These are phyloP conservation scores for Linnaemya tessellans DNA, from an alignment of 2,888 invertebrate genomes.

Conservation along the genomic window DNA sequence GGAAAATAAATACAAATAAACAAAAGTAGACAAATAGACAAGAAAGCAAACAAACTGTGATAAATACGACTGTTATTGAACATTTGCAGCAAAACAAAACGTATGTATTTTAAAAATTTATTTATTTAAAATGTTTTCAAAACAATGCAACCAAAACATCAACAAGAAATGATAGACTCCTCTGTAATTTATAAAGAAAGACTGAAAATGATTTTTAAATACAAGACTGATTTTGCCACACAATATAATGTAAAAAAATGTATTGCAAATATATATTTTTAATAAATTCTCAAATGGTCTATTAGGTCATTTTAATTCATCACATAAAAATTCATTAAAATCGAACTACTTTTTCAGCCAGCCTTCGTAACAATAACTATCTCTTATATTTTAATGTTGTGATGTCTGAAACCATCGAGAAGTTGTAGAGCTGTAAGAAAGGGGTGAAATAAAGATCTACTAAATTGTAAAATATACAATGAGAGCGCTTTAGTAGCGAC, in stretches of 20 bases:
- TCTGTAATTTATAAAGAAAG: not conserved
- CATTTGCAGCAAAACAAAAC: constrained; percentile 30
- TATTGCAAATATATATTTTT: too few species aligned
- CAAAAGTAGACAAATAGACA: constrained; percentile 31
- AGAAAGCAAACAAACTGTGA: constrained; percentile 2
- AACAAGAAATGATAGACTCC: not conserved
- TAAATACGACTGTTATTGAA: constrained; percentile 7
- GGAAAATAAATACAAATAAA: constrained; percentile 19
- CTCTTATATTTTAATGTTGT: not conserved
- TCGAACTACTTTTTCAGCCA: not conserved
- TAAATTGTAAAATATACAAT: constrained; percentile 7
- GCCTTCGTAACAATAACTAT: not conserved
- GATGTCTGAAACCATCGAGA: not conserved
- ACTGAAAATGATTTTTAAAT: not conserved
- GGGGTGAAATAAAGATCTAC: not conserved
- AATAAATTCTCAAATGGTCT: too few species aligned
- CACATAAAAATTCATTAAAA: not conserved
- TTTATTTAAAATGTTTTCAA: constrained; percentile 9
- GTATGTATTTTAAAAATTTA: constrained; percentile 42
- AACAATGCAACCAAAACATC: not conserved
- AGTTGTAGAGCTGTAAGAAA: not conserved
- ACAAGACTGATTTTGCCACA: not conserved
- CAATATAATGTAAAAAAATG: too few species aligned
- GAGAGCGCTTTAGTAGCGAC: not conserved
- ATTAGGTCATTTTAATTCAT: too few species aligned